phyloP scores from a whole-genome alignment of 2,888 invertebrate genomes.

The Crepidodera aurea region DNA sequence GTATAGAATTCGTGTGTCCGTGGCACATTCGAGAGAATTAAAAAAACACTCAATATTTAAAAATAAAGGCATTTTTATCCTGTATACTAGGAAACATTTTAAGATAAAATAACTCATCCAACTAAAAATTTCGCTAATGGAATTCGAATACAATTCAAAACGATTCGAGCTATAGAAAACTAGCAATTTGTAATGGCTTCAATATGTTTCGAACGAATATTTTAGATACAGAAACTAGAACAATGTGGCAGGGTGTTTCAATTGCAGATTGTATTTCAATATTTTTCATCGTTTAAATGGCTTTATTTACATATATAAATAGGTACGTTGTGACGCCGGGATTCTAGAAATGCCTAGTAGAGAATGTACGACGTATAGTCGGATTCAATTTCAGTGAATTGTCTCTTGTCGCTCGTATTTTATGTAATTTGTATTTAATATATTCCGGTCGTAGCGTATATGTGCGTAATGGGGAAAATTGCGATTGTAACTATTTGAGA shows the following conservation, averaged over 20 bases:
- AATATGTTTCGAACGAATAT: constrained; percentile 6
- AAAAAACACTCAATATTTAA: too few species aligned
- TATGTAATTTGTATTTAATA: constrained; percentile 20
- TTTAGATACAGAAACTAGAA: background rate
- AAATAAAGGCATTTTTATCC: too few species aligned
- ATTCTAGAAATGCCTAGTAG: constrained; percentile 17
- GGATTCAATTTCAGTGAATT: constrained; percentile 22
- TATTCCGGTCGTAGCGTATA: background rate
- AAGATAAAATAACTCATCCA: too few species aligned
- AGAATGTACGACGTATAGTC: constrained; percentile 17
- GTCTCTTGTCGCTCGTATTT: constrained; percentile 16
- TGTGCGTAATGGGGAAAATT: too few species aligned
- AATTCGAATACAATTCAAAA: background rate
- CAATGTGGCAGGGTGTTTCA: constrained; percentile 12
- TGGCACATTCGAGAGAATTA: too few species aligned
- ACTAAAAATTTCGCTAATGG: too few species aligned
- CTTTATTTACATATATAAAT: constrained; percentile 11
- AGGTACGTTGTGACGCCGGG: constrained; percentile 11
- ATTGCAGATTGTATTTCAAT: constrained; percentile 16
- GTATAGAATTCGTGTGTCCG: too few species aligned
- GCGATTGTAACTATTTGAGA: too few species aligned
- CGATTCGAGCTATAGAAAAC: background rate
- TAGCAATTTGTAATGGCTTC: background rate
- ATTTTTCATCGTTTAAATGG: constrained; percentile 6
- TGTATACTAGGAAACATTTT: too few species aligned